These are phyloP conservation scores for Margarornis squamiger DNA, from an alignment of 2,797 vertebrate genomes.

Conservation along the genomic window DNA sequence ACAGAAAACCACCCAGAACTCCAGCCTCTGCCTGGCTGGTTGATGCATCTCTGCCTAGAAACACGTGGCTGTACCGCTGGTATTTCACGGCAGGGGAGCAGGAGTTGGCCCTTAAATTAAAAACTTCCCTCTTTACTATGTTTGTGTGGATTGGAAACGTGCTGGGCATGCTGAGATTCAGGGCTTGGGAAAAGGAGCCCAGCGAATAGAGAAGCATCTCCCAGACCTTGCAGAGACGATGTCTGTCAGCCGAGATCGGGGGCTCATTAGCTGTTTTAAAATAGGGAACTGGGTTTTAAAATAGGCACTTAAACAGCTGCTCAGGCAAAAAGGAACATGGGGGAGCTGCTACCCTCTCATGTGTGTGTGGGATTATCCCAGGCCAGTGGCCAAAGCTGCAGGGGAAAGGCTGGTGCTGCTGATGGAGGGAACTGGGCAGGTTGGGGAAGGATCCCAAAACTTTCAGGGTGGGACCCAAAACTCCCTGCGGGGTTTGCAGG, in stretches of 20 bases:
- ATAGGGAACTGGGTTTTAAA: conserved; percentile 51
- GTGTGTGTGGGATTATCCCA: background rate
- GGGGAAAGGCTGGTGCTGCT: background rate
- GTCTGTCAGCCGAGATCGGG: background rate
- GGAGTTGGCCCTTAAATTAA: background rate
- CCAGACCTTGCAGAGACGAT: background rate
- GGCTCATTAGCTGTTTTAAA: conserved; percentile 41
- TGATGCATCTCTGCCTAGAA: background rate
- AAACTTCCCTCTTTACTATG: background rate
- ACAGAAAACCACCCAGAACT: background rate
- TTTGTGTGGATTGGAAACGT: background rate
- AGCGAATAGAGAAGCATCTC: background rate
- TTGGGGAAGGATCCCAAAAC: background rate
- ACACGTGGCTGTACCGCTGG: background rate
- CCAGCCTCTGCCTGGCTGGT: background rate
- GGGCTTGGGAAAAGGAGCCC: background rate
- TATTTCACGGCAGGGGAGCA: background rate
- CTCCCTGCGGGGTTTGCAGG: background rate
- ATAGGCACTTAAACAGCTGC: conserved; percentile 43
- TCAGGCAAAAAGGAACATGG: background rate
- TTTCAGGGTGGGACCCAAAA: accelerated
- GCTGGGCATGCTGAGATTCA: background rate
- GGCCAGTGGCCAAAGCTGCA: background rate
- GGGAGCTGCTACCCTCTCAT: background rate
- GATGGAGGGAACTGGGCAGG: accelerated